These are phyloP conservation scores for Butastur rufipennis DNA, from an alignment of 2,113 vertebrate species.

Conservation along the genomic window DNA sequence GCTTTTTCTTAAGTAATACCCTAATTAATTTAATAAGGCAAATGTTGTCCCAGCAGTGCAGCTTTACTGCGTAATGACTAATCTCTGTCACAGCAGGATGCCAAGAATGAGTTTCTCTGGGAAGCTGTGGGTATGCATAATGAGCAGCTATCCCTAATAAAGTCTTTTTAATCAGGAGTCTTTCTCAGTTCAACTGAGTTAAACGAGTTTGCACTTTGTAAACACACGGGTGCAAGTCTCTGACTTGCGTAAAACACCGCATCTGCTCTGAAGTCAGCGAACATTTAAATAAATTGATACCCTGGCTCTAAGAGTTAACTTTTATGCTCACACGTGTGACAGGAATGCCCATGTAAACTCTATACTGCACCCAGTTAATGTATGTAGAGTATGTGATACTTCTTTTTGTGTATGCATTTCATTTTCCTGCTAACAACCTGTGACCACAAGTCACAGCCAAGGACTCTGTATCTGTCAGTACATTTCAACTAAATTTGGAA, in stretches of 20 bases:
- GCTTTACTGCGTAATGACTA: slow-evolving; percentile 45
- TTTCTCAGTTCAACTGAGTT: slow-evolving; percentile 16
- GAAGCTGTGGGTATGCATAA: slow-evolving; percentile 38
- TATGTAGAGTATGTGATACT: background rate
- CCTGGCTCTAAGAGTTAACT: background rate
- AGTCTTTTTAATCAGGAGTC: background rate
- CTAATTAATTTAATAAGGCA: slow-evolving; percentile 57
- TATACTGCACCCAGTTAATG: background rate
- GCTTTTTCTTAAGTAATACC: slow-evolving; percentile 26
- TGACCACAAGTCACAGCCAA: background rate
- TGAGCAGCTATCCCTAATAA: slow-evolving; percentile 30
- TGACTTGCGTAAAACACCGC: background rate
- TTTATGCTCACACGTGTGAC: background rate
- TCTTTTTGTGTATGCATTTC: background rate
- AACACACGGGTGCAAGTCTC: background rate
- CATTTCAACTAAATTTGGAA: background rate
- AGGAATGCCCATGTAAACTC: background rate
- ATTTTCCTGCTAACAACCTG: background rate
- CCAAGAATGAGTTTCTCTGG: background rate
- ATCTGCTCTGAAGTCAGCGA: background rate
- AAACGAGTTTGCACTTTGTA: slow-evolving; percentile 8
- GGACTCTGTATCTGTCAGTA: background rate
- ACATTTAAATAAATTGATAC: background rate
- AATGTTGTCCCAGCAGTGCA: slow-evolving; percentile 39
- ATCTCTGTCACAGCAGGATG: slow-evolving; percentile 48